A percentile compares a stretch with the other conserved stretches of the same genome.
Conservation (phyloP, 2,797 vertebrate species). For the Danio choprae region DNA sequence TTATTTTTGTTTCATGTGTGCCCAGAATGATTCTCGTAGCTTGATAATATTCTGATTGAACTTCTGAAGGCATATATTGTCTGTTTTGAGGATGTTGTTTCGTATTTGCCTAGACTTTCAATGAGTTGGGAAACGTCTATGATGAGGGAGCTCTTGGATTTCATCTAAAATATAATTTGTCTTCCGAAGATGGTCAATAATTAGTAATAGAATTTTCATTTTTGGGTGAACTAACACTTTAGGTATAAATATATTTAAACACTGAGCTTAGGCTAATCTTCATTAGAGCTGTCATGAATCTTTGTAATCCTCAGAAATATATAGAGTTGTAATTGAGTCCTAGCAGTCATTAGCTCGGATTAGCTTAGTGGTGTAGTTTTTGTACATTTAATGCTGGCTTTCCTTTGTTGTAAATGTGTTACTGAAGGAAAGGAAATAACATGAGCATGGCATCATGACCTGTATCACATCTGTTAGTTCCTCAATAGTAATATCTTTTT, state of each 20-base stretch:
- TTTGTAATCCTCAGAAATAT: background rate
- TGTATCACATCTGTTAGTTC: background rate
- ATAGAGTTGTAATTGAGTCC: background rate
- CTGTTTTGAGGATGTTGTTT: too few species aligned
- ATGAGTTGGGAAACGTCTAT: too few species aligned
- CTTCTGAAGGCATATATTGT: too few species aligned
- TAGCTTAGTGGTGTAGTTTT: background rate
- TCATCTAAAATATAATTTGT: too few species aligned
- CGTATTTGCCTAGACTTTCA: background rate
- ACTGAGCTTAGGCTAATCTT: background rate
- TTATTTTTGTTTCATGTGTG: too few species aligned
- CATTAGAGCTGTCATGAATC: background rate
- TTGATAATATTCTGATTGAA: too few species aligned
- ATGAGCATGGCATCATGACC: background rate
- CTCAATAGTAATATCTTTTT: background rate
- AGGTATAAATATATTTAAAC: background rate
- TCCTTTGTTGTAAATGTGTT: background rate
- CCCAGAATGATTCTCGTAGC: too few species aligned
- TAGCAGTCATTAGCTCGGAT: background rate
- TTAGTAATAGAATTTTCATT: too few species aligned
- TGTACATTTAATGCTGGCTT: background rate
- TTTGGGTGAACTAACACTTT: too few species aligned
- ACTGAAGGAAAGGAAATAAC: background rate
- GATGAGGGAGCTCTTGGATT: too few species aligned
- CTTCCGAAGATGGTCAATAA: too few species aligned